Conservation (phyloP, 2,797 vertebrate genomes). For the Mionectes olivaceus region DNA sequence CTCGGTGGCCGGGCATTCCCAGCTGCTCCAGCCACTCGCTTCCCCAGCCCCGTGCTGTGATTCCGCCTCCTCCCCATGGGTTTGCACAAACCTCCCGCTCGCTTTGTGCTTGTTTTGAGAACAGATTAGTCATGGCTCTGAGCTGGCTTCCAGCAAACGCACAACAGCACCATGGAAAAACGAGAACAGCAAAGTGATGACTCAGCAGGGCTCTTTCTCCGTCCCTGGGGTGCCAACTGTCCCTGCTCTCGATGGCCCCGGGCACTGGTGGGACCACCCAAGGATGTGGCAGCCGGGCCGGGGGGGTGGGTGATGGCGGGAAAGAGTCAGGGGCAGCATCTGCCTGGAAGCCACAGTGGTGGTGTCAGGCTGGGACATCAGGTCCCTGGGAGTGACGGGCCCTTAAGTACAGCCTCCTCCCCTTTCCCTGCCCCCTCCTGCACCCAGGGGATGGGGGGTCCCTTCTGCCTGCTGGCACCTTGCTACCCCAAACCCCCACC, state of each 20-base stretch:
- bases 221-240: constrained; percentile 19
- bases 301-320: fast-evolving
- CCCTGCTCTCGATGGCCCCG: neutral
- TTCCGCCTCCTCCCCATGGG: constrained; percentile 51
- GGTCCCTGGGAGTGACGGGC: too few relatives aligned
- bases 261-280: neutral
- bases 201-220: constrained; percentile 48
- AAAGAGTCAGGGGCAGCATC: fast-evolving
- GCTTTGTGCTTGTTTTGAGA: constrained; percentile 78
- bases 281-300: neutral
- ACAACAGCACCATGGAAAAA: constrained; percentile 72
- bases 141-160: constrained; percentile 70
- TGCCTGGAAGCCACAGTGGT: neutral
- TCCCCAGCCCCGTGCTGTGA: neutral
- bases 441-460: fast-evolving
- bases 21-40: neutral
- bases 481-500: fast-evolving
- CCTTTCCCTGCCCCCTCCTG: neutral
- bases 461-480: neutral
- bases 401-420: fast-evolving
- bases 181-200: constrained; percentile 68
- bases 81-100: constrained; percentile 62
- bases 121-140: constrained; percentile 81
- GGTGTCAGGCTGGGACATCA: fast-evolving
- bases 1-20: neutral